These are phyloP conservation scores for Adela reaumurella DNA, from an alignment of 2,888 invertebrate species.

Conservation along the genomic window DNA sequence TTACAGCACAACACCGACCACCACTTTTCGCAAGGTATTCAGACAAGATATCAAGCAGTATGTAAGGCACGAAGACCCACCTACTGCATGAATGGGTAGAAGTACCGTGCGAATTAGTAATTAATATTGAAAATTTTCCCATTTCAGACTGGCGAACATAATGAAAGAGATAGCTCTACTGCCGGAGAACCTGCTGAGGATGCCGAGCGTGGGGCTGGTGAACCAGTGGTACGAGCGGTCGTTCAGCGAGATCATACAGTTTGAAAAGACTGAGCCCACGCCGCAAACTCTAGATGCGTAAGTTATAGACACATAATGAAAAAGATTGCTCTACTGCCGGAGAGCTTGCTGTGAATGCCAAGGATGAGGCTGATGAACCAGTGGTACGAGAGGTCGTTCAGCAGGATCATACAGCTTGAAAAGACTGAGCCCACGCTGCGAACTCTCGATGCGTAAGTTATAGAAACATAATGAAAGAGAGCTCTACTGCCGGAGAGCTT, in stretches of 20 bases:
- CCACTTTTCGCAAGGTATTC: too few species aligned
- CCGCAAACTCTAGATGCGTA: too few species aligned
- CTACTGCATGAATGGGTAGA: too few species aligned
- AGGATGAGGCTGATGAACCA: conserved; percentile 90
- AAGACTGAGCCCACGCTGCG: too few species aligned
- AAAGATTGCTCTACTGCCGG: conserved; percentile 67
- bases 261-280: conserved; percentile 77
- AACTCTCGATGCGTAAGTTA: too few species aligned
- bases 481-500: conserved; percentile 90
- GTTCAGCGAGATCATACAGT: conserved; percentile 92
- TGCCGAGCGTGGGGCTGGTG: conserved; percentile 91
- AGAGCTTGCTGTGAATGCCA: conserved; percentile 22
- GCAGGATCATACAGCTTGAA: conserved; percentile 89
- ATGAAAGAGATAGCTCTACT: conserved; percentile 98
- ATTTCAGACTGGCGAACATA: conserved; percentile 83
- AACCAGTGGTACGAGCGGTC: conserved; percentile 93
- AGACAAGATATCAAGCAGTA: too few species aligned
- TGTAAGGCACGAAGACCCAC: too few species aligned
- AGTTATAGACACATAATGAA: conserved; percentile 81
- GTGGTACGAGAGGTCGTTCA: conserved; percentile 92
- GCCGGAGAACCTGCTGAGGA: conserved; percentile 86
- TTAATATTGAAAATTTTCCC: conserved; percentile 8
- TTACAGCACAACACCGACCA: too few species aligned
- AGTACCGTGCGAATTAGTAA: conserved; percentile 1
- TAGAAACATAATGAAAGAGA: too few species aligned